Base-by-base conservation (phyloP, 2,888 invertebrate genomes). In the Idaea aversata region DNA sequence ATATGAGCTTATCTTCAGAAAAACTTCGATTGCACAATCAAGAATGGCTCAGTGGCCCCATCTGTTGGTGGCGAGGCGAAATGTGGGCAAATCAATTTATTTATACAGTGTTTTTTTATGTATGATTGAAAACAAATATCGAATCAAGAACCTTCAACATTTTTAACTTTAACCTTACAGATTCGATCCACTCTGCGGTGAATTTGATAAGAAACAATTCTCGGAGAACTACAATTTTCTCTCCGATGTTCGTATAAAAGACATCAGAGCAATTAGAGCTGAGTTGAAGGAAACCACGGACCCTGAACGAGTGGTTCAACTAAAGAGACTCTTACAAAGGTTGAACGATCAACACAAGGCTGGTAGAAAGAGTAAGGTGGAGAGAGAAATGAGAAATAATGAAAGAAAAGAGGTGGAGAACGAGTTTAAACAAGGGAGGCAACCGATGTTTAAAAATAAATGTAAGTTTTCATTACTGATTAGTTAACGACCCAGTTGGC, bases 161-260 rank as follows among this genome's bases (percentile, higher is more conserved):
- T 13, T 6, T 6, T 58, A 4, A n/a, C 15, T 16, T 16, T 57
- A 13, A 47, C 5, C 47, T 47, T 83, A 2, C 77, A 94, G 98
- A 72, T 98, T 98, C 91, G 98, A 98, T 82, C 95, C 96, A 34
- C 92, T 97, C 0, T 97, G 97, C 76, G 98, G 98, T 4, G 94
- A 94, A 61, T 98, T 95, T 84, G 94, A 97, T 81, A 94, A 96
- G 64, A 95, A 95, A 75, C 90, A 94, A 34, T 98, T 98, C 81
- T 94, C 95, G 65, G 93, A 95, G 65, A 95, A 97, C 77, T 98
- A 98, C 79, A 94, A 94, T 69, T 98, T 98, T 84, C 78, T 98
- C 0, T 93, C 94, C 15, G 95, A 97, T 35, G 88, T 98, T 1
- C 95, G 95, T 16, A 88, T 94, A 64, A 95, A 95, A 68, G 98